These are phyloP conservation scores for Parotia lawesii DNA, from an alignment of 2,113 vertebrate genomes.

Conservation along the genomic window DNA sequence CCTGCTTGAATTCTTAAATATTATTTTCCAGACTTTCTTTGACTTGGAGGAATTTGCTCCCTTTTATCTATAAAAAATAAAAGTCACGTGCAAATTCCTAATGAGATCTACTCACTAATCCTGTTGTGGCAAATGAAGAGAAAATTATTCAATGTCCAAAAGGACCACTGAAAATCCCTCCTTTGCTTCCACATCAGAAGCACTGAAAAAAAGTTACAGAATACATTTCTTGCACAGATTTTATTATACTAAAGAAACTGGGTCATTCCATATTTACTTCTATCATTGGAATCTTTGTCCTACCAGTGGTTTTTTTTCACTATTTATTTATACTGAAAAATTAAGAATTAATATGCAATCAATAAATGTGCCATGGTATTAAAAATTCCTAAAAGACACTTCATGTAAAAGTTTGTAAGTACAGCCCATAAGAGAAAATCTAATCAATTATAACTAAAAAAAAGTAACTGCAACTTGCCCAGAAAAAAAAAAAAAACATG, in stretches of 20 bases:
- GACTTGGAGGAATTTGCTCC: slow-evolving; percentile 50
- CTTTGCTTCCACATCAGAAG: background rate
- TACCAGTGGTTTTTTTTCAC: background rate
- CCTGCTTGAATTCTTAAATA: slow-evolving; percentile 3
- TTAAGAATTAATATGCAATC: background rate
- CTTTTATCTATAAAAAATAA: slow-evolving; percentile 47
- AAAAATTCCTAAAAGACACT: background rate
- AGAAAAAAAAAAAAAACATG: background rate
- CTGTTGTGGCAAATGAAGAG: slow-evolving; percentile 39
- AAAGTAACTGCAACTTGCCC: background rate
- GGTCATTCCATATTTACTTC: background rate
- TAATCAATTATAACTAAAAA: background rate
- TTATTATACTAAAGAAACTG: background rate
- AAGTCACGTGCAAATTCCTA: slow-evolving; percentile 56
- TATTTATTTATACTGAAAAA: background rate
- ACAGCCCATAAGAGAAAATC: background rate
- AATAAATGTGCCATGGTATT: background rate
- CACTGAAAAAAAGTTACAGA: background rate
- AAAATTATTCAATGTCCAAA: slow-evolving; percentile 28
- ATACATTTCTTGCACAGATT: background rate
- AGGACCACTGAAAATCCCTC: slow-evolving; percentile 17
- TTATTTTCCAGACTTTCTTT: slow-evolving; percentile 12
- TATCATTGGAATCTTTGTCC: background rate
- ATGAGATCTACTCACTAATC: slow-evolving; percentile 58
- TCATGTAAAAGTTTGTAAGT: background rate